Evolutionary conservation across 2,888 invertebrate genomes (phyloP), one percentile per base, ranked within the genome.

Genomic region (Muscina levida): DNA sequence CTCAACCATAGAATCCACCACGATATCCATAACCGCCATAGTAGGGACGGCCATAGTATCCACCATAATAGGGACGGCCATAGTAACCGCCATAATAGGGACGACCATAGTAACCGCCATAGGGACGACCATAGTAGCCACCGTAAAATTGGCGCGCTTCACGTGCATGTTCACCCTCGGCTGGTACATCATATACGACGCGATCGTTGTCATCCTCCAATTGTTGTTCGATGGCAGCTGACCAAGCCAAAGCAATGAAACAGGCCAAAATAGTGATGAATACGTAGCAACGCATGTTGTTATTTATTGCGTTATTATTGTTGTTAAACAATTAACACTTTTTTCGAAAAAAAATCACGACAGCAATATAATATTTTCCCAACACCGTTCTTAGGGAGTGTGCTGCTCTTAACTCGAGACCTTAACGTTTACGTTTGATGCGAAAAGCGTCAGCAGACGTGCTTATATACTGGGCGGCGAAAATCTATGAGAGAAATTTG

Each of bases 141-240:
- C 59, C 59, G 39, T 59, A 59, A 51, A 80, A 83, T 62, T 85
- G 84, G 10, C 84, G 82, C 13, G 71, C 81, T 42, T 74, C 26
- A 8, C 84, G 83, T 6, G 11, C 26, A 6, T 71, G 68, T 59
- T 53, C 76, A 48, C 22, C 62, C 10, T 17, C 68, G 3, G 3
- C 4, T 31, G 31, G 31, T 3, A 31, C 31, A 31, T 31, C 56
- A 56, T 71, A 77, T 79, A 75, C 80, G 70, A 37, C 39, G 37
- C 73, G 62, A 31, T 24, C 62, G 1, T 66, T 65, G 44, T 53
- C 53, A 42, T 42, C 39, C 31, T 31, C 31, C 31, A 31, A 8
- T 31, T 31, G 31, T 37, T 74, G 73, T n/a, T 51, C 76, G 0
- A 79, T 22, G 39, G 65, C 59, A 11, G 71, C 75, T 1, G 68